Base-by-base conservation (phyloP, 2,797 vertebrate species). In the Cirrhinus mrigala region DNA sequence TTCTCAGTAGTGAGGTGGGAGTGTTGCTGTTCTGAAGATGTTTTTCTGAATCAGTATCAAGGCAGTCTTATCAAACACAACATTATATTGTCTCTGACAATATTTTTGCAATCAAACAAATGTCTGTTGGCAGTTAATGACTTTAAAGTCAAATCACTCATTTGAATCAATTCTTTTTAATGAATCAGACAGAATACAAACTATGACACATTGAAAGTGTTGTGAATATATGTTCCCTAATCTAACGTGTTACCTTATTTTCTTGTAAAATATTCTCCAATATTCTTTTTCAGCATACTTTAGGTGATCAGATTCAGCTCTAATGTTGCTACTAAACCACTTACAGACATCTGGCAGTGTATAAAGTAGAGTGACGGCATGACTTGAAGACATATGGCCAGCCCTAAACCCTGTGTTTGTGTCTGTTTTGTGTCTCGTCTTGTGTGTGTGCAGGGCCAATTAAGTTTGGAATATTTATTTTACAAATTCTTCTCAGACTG, bases 391-490 rank as follows among this genome's bases (percentile, higher is more conserved):
- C 87, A 88, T 89, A 81, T 84, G 82, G 77, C 37, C 81, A 85
- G 22, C 29, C 44, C 56, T 52, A 78, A 12, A 71, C 18, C 15
- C 20, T 27, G 56, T 64, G 69, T 81, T 78, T 76, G 78, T 68
- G 56, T 81, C 54, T 89, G 24, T 74, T 73, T 76, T 76, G 74
- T 60, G 76, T 62, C 56, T 46, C 4, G 4, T 80, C 52, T 71
- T 85, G 52, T 76, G 70, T 54, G 68, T 66, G 54, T 48, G 52
- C 74, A 29, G 50, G 50, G 46, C 79, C 87, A 87, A 90, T 90
- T 90, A 85, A 84, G 62, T 81, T 56, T 60, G 46, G 22, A 75
- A 48, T 82, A 84, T 87, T 89, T 81, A 86, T 87, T 84, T 88
- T 82, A 79, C 44, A 64, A 79, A 71, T 81, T 84, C 75, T 78